Evolutionary conservation across 2,888 invertebrate species (phyloP).

Genomic region (Plebejus melissa): DNA sequence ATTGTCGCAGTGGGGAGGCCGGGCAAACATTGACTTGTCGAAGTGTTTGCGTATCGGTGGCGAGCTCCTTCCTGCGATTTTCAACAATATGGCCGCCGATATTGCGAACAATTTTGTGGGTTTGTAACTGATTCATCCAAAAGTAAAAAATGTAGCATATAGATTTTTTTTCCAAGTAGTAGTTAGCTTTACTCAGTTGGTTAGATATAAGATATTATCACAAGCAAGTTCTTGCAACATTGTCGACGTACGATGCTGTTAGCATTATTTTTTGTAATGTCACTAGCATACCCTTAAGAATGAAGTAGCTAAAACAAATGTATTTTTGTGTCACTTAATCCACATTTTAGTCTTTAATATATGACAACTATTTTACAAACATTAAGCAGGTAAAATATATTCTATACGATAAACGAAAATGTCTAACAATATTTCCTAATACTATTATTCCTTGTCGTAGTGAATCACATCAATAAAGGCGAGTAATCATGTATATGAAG

Average conservation of each 20-base stretch:
- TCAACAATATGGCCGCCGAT: conserved; percentile 32
- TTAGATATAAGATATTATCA: too few species aligned
- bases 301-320: too few species aligned
- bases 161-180: neutral
- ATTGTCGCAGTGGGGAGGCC: conserved; percentile 54
- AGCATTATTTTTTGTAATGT: too few species aligned
- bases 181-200: neutral
- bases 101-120: conserved; percentile 23
- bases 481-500: neutral
- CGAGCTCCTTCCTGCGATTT: conserved; percentile 42
- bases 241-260: too few species aligned
- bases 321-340: too few species aligned
- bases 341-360: too few species aligned
- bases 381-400: neutral
- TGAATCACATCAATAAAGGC: neutral
- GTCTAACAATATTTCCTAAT: conserved; percentile 2
- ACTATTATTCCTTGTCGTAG: neutral
- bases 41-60: conserved; percentile 64
- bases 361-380: too few species aligned
- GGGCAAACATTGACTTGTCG: conserved; percentile 71
- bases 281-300: too few species aligned
- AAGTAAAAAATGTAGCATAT: neutral
- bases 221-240: too few species aligned
- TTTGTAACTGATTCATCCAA: neutral
- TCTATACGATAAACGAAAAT: neutral